Evolutionary conservation across 2,797 vertebrate genomes (phyloP).

Genomic region (Tamandua tetradactyla): DNA sequence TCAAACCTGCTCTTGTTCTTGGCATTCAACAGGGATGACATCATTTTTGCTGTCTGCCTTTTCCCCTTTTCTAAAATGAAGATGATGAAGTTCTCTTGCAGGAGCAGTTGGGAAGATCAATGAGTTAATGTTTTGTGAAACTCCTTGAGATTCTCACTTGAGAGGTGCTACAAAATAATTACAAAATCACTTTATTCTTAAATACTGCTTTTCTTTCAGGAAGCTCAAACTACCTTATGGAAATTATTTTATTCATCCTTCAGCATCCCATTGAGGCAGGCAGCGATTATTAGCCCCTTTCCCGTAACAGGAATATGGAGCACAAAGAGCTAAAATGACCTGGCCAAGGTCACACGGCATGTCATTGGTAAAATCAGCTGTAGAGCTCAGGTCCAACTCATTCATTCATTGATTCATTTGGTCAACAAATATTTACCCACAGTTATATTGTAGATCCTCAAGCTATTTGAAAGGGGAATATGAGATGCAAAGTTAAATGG

Average conservation of each 20-base stretch:
- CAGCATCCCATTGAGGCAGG: conserved; percentile 49
- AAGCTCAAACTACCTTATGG: conserved; percentile 71
- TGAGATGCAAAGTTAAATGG: neutral
- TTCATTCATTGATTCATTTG: neutral
- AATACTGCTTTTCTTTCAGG: conserved; percentile 70
- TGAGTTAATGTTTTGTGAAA: conserved; percentile 74
- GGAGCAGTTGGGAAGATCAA: conserved; percentile 61
- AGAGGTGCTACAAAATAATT: conserved; percentile 75
- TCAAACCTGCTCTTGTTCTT: neutral
- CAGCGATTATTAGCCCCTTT: conserved; percentile 53
- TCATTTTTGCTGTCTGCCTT: neutral
- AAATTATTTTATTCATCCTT: conserved; percentile 78
- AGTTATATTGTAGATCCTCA: neutral
- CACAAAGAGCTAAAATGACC: neutral
- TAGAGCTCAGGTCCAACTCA: neutral
- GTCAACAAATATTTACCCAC: neutral
- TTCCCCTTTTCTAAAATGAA: neutral
- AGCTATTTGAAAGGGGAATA: neutral
- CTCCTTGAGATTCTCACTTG: conserved; percentile 70
- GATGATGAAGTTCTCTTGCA: neutral
- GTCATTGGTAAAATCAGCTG: neutral
- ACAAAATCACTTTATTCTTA: conserved; percentile 75
- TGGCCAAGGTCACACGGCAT: neutral
- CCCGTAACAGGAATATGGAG: neutral
- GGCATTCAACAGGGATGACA: neutral